Evolutionary conservation across 92 coral and sea anemone genomes (phyloP).

Genomic region (Hydrozoanthus gracilis): DNA sequence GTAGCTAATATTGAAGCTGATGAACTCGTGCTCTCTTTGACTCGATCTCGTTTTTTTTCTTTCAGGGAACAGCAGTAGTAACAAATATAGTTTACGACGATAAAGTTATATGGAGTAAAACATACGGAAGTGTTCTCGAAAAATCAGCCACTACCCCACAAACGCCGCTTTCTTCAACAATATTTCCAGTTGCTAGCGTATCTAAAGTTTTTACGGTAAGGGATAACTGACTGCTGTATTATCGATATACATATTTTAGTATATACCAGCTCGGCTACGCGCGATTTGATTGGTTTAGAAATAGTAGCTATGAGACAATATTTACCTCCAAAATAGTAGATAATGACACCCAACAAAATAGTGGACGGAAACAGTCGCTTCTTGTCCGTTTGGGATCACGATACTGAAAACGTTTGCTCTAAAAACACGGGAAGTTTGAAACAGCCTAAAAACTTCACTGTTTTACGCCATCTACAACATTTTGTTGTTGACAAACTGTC

Average conservation of each 20-base stretch:
- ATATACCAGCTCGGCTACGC: neutral
- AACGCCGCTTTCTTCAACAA: conserved; percentile 56
- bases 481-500: no score
- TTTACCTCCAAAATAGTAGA: no score
- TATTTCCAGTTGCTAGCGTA: conserved; percentile 90
- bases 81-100: conserved; percentile 82
- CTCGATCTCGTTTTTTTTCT: neutral
- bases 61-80: conserved; percentile 68
- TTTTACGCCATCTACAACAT: no score
- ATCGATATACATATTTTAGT: neutral
- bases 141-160: conserved; percentile 40
- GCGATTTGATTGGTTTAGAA: no score
- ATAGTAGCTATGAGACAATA: no score
- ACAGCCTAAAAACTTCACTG: no score
- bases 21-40: no score
- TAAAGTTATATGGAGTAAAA: conserved; percentile 76
- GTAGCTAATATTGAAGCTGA: neutral
- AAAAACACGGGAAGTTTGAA: no score
- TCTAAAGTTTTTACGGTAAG: conserved; percentile 91
- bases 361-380: no score
- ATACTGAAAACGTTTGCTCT: no score
- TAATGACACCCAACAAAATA: no score
- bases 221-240: neutral
- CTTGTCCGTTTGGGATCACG: no score
- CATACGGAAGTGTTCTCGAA: conserved; percentile 72